Percentiles rank a stretch among this genome's conserved stretches.
These are phyloP conservation scores for Caranx ignobilis DNA, from an alignment of 2,113 vertebrate species.

Conservation along the genomic window DNA sequence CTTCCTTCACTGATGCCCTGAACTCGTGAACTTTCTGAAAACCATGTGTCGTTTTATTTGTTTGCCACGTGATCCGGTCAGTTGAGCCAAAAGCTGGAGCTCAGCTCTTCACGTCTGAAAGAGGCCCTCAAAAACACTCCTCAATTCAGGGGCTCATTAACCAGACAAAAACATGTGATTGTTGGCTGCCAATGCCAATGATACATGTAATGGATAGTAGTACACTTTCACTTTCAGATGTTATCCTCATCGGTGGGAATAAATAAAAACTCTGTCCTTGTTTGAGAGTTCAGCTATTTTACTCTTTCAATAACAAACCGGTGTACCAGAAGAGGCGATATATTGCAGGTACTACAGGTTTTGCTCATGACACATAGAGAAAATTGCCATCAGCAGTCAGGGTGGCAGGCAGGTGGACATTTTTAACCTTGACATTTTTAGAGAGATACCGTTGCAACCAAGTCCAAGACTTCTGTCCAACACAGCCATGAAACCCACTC, in stretches of 20 bases:
- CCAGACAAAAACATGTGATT: slow-evolving; percentile 19
- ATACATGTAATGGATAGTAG: slow-evolving; percentile 29
- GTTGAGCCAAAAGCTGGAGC: slow-evolving; percentile 36
- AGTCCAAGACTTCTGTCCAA: slow-evolving; percentile 67
- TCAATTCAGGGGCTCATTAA: slow-evolving; percentile 34
- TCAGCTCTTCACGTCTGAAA: slow-evolving; percentile 19
- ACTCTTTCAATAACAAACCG: slow-evolving; percentile 48
- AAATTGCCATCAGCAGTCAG: slow-evolving; percentile 40
- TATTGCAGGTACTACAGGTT: slow-evolving; percentile 50
- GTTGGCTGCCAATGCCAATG: slow-evolving; percentile 24
- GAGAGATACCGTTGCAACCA: slow-evolving; percentile 54
- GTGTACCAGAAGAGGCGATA: slow-evolving; percentile 52
- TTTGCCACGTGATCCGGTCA: slow-evolving; percentile 45
- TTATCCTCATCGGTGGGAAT: slow-evolving; percentile 19
- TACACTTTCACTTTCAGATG: slow-evolving; percentile 22
- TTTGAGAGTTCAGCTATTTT: slow-evolving; percentile 49
- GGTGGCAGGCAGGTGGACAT: slow-evolving; percentile 35
- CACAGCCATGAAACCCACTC: slow-evolving; percentile 56
- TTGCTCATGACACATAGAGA: slow-evolving; percentile 47
- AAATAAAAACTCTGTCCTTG: slow-evolving; percentile 53
- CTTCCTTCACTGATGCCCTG: slow-evolving; percentile 55
- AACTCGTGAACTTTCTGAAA: slow-evolving; percentile 68
- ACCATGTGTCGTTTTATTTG: slow-evolving; percentile 62
- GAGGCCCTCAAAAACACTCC: slow-evolving; percentile 14
- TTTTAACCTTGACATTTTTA: slow-evolving; percentile 71